Conservation (phyloP, 2,888 invertebrate species). For the Seira musarum region DNA sequence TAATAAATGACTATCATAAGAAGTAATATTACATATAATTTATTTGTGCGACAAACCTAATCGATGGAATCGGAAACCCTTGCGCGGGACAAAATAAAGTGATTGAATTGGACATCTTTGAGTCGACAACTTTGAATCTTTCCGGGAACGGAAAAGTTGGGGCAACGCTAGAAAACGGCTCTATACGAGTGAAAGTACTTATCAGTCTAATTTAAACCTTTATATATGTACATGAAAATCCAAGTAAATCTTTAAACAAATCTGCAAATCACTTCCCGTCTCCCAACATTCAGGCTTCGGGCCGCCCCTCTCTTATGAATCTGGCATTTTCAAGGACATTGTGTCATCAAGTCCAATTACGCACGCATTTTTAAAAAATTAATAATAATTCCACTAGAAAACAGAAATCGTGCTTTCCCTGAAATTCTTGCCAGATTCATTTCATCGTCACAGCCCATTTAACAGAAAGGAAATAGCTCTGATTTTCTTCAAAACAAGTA, state of each 20-base stretch:
- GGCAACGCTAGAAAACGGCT: slow-evolving; percentile 67
- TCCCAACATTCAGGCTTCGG: slow-evolving; percentile 70
- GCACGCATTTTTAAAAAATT: no score
- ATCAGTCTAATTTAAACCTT: slow-evolving; percentile 8
- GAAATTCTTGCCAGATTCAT: slow-evolving; percentile 63
- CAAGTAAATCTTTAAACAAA: slow-evolving; percentile 19
- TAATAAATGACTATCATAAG: not conserved
- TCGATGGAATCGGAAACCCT: slow-evolving; percentile 52
- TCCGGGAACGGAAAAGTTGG: slow-evolving; percentile 69
- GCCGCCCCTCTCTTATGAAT: slow-evolving; percentile 69
- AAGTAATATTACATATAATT: no score
- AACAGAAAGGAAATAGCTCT: slow-evolving; percentile 62
- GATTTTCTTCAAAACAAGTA: slow-evolving; percentile 20
- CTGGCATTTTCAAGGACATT: slow-evolving; percentile 56
- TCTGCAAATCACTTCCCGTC: slow-evolving; percentile 70
- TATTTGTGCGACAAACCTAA: slow-evolving; percentile 52
- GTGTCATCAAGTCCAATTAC: no score
- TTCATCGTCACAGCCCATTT: slow-evolving; percentile 69
- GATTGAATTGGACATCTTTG: slow-evolving; percentile 68
- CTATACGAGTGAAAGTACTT: slow-evolving; percentile 44
- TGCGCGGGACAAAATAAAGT: slow-evolving; percentile 59
- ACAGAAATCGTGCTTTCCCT: no score
- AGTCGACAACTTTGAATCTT: slow-evolving; percentile 67
- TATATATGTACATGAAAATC: not conserved
- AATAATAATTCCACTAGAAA: no score